These are phyloP conservation scores for Parauchenoglanis punctatus DNA, from an alignment of 2,797 vertebrate species.

Conservation along the genomic window DNA sequence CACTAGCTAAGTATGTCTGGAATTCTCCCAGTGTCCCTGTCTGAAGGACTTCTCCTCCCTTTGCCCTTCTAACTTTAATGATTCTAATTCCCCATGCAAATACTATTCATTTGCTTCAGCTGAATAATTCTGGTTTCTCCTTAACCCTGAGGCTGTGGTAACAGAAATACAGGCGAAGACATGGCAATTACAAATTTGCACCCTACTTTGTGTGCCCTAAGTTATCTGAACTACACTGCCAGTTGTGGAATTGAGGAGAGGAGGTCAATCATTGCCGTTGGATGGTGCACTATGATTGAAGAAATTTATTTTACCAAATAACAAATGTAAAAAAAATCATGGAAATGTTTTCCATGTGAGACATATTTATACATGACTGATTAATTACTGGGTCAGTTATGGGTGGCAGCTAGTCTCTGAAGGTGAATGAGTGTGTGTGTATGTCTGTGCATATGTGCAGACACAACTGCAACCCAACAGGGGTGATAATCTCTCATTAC, in stretches of 20 bases:
- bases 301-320: constrained; percentile 1
- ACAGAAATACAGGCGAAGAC: constrained; percentile 51
- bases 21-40: constrained; percentile 47
- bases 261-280: constrained; percentile 66
- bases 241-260: constrained; percentile 63
- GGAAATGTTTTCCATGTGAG: constrained; percentile 36
- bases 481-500: constrained; percentile 81
- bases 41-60: constrained; percentile 76
- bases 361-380: constrained; percentile 37
- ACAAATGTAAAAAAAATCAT: background rate
- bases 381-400: constrained; percentile 53
- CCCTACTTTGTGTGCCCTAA: constrained; percentile 30
- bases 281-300: constrained; percentile 43
- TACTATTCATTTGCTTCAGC: constrained; percentile 84
- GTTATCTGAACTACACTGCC: constrained; percentile 67
- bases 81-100: constrained; percentile 85
- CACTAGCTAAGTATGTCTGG: constrained; percentile 46
- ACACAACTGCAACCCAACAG: constrained; percentile 66
- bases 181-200: constrained; percentile 48
- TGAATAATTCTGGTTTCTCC: constrained; percentile 84
- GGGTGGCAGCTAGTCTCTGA: constrained; percentile 24
- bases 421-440: constrained; percentile 20
- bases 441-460: constrained; percentile 15
- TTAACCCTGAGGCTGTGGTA: constrained; percentile 69
- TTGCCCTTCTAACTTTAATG: constrained; percentile 80